Conservation (phyloP, 92 coral and sea anemone genomes). For the Paramuricea clavata region DNA sequence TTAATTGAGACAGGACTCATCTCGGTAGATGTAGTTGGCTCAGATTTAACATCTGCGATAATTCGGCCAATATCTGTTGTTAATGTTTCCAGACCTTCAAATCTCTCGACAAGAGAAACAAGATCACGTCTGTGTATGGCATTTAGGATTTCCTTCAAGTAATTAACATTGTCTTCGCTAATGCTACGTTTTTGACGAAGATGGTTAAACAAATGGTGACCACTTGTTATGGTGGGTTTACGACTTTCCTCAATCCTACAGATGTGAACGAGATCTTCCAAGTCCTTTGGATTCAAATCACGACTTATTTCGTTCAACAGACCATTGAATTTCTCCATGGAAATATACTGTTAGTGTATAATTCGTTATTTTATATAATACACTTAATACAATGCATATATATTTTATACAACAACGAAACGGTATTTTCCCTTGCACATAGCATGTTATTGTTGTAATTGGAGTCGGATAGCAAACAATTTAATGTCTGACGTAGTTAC, state of each 20-base stretch:
- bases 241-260: not conserved
- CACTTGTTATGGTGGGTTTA: not conserved
- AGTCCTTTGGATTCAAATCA: not conserved
- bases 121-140: constrained; percentile 29
- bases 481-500: no score
- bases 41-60: no score
- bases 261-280: not conserved
- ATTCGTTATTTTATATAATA: no score
- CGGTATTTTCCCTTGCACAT: not conserved
- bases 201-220: not conserved
- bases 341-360: no score
- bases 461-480: no score
- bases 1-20: no score
- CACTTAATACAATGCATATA: no score
- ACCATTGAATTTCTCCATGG: not conserved
- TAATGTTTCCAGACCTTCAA: not conserved
- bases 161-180: not conserved
- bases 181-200: not conserved
- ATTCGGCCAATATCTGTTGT: not conserved
- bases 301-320: constrained; percentile 4
- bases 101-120: not conserved
- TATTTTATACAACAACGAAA: not conserved
- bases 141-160: not conserved
- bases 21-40: not conserved
- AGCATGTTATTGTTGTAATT: no score